A percentile compares a stretch with the other conserved stretches of the same genome.
Conservation (phyloP, 2,113 vertebrate species). For the Telmatochromis bifrenatus region DNA sequence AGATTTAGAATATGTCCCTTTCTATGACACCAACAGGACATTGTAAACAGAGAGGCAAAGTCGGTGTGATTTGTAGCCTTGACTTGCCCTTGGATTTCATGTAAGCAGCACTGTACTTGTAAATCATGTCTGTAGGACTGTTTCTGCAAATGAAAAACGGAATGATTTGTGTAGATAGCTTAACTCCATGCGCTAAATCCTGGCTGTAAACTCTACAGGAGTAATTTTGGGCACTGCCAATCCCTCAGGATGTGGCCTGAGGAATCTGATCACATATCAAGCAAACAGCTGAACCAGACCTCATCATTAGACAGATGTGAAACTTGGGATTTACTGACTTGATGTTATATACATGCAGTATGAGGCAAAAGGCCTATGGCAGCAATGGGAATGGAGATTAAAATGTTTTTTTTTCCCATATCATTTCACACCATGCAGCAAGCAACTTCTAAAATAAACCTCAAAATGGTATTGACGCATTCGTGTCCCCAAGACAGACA, state of each 20-base stretch:
- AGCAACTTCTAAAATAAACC: slow-evolving; percentile 8
- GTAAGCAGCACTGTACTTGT: slow-evolving; percentile 48
- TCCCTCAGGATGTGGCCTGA: neutral
- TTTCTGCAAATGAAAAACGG: slow-evolving; percentile 64
- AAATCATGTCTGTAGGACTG: slow-evolving; percentile 53
- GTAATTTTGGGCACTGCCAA: slow-evolving; percentile 23
- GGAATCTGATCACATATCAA: slow-evolving; percentile 31
- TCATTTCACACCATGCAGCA: neutral
- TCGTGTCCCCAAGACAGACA: neutral
- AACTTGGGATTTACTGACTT: slow-evolving; percentile 23
- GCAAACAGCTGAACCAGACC: neutral
- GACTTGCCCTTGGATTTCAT: slow-evolving; percentile 58
- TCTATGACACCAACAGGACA: slow-evolving; percentile 5
- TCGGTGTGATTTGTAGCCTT: slow-evolving; percentile 34
- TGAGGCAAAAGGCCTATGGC: neutral
- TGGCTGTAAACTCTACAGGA: slow-evolving; percentile 26
- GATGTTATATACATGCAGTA: slow-evolving; percentile 37
- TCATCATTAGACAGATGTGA: slow-evolving; percentile 35
- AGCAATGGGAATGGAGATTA: neutral
- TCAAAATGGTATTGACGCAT: neutral
- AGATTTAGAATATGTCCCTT: slow-evolving; percentile 32
- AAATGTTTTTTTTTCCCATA: slow-evolving; percentile 11
- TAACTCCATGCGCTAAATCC: slow-evolving; percentile 53
- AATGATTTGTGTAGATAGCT: slow-evolving; percentile 61
- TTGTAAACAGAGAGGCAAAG: slow-evolving; percentile 15